Base-by-base conservation (phyloP, 2,888 invertebrate genomes). In the Belgica antarctica region DNA sequence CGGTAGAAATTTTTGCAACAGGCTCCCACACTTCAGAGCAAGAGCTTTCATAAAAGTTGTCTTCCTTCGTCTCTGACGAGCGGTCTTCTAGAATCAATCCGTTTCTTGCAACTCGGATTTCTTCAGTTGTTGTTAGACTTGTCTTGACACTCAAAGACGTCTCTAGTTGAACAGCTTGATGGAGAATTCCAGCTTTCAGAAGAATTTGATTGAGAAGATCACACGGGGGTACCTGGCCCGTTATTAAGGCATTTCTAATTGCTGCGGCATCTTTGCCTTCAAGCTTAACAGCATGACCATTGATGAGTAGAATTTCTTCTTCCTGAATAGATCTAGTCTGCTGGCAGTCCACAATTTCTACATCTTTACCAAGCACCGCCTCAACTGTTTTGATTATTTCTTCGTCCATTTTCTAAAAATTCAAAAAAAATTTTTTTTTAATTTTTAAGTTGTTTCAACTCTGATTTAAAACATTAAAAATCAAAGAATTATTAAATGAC, bases 371-470 rank as follows among this genome's bases (percentile, higher is more conserved):
- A 72, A 88, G 83, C 73, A 89, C 86, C 73, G 88, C 86, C 78
- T 89, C 88, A 72, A 89, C 89, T 72, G 88, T 88, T 75, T 87
- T 87, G 76, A 88, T 85, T 74, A 89, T 87, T 79, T 89, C 88
- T 77, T 88, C 88, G 79, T 89, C 68, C 68, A 68, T 68, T 4
- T 34, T 25, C 10, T n/a, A 19, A 28, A n/a, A 41, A n/a, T n/a
- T 41, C 12, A 41, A 15, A 15, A 41, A 41, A n/a, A n/a, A n/a
- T n/a, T n/a, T n/a, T n/a, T n/a, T n/a, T n/a, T n/a, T n/a, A n/a
- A n/a, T n/a, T n/a, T n/a, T n/a, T n/a, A n/a, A n/a, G n/a, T n/a
- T n/a, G n/a, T n/a, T n/a, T n/a, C n/a, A n/a, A n/a, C n/a, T n/a
- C n/a, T n/a, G n/a, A n/a, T n/a, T n/a, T n/a, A n/a, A n/a, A n/a